Evolutionary conservation across 64 coral and sea anemone species (phyloP), one percentile per base, ranked within the genome.

Genomic region (Porites australiensis): DNA sequence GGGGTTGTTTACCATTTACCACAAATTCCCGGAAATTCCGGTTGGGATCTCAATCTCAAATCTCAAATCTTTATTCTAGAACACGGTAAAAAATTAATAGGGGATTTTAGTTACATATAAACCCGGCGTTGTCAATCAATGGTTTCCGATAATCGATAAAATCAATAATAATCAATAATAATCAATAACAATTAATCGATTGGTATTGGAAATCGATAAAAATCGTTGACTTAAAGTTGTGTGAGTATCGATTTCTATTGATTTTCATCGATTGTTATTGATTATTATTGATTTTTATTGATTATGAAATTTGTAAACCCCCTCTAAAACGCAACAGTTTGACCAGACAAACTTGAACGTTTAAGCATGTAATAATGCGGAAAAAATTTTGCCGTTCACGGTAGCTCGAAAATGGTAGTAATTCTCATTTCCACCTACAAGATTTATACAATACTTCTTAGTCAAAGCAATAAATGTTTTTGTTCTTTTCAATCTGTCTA

Each of bases 91-190:
- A 37, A 37, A 37, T 37, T 37, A 37, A 37, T 37, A 0, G 27
- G 27, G 27, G 27, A 37, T 37, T 37, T 37, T 37, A 37, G 27
- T 37, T 37, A 37, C 27, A 37, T 37, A 37, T n/a, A n/a, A n/a
- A n/a, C 66, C 66, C 66, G n/a, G 66, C 66, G 66, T 21, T 69
- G 21, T 21, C 66, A 69, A 69, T 69, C 66, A 69, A 69, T 69
- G 66, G 52, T 54, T 54, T 54, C 52, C 52, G 52, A 54, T 54
- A 54, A 54, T 54, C 52, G 52, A 54, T 54, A 27, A 22, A 69
- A 69, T 69, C 66, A 69, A 69, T 21, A 69, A 69, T 69, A 64
- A 64, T 64, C 61, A 64, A 64, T 64, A 64, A 64, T 64, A 69
- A 69, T 69, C 66, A 69, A 69, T 69, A 69, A 69, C 66, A 69